Conservation (phyloP, 2,888 invertebrate genomes). For the Ectobius pallidus region DNA sequence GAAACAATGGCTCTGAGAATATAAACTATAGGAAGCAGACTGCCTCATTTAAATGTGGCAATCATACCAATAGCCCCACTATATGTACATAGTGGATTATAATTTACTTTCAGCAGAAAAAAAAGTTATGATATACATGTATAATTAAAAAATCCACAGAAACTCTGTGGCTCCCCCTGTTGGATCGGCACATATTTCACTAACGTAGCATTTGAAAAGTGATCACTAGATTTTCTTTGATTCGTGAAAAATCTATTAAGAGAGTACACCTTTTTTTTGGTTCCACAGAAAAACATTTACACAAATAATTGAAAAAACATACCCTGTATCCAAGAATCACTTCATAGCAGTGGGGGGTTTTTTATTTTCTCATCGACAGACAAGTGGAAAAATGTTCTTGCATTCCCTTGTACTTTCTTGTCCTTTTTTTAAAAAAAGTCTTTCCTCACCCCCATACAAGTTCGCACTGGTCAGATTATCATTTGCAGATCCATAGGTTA, state of each 20-base stretch:
- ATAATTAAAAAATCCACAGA: constrained; percentile 35
- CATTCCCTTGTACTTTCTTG: constrained; percentile 15
- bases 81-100: constrained; percentile 11
- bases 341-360: constrained; percentile 44
- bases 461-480: constrained; percentile 40
- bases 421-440: constrained; percentile 12
- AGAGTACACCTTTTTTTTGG: constrained; percentile 43
- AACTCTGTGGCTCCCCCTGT: constrained; percentile 34
- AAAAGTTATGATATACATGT: constrained; percentile 10
- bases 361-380: constrained; percentile 39
- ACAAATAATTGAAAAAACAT: constrained; percentile 90
- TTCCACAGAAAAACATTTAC: constrained; percentile 51
- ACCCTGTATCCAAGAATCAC: constrained; percentile 93
- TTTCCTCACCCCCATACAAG: constrained; percentile 28
- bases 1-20: neutral
- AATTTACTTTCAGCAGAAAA: constrained; percentile 25
- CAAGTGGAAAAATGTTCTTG: constrained; percentile 41
- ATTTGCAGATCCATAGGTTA: constrained; percentile 40
- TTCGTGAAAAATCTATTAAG: constrained; percentile 44
- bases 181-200: constrained; percentile 39
- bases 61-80: constrained; percentile 12
- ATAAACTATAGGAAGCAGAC: constrained; percentile 4
- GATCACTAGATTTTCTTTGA: constrained; percentile 42
- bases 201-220: constrained; percentile 39
- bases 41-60: neutral